Evolutionary conservation across 2,113 vertebrate species (phyloP), one percentile per base, ranked within the genome.

Genomic region (Aegotheles bennettii): DNA sequence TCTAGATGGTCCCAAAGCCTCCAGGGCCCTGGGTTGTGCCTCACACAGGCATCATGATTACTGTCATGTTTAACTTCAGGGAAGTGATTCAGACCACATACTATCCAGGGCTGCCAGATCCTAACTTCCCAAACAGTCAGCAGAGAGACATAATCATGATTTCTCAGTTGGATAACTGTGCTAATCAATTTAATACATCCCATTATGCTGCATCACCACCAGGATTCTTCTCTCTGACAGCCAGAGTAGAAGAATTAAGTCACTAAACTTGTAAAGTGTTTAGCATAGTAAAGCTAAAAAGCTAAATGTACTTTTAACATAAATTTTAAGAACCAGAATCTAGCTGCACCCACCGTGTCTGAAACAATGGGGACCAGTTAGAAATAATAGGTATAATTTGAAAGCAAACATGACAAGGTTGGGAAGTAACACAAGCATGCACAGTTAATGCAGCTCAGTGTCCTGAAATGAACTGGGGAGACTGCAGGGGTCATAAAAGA

Each of bases 181-280:
- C 43, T 77, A 77, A 77, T 48, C 63, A 74, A 84, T 59, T 57
- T 74, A 74, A 31, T 47, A 59, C 6, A 4, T 26, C 17, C 33
- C 0, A 0, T 74, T 61, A 25, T 1, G 3, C 29, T 81, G n/a
- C n/a, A 84, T 50, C 38, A 69, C 33, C 61, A n/a, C 54, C 29
- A 4, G 23, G 59, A 67, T 65, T 90, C 61, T 43, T 64, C 59
- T n/a, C n/a, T n/a, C n/a, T 64, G n/a, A 31, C 51, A 65, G 48
- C 28, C 50, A 33, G 25, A 4, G 11, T 35, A 89, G 16, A 88
- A 79, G 54, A 53, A 86, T 96, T 96, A 93, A 93, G 89, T 90
- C 85, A 91, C 82, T 94, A 96, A 96, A 98, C 98, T 99, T 99
- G n/a, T n/a, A n/a, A n/a, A n/a, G n/a, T n/a, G n/a, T n/a, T n/a